phyloP scores from a whole-genome alignment of 2,888 invertebrate genomes.

The Limnephilus rhombicus region DNA sequence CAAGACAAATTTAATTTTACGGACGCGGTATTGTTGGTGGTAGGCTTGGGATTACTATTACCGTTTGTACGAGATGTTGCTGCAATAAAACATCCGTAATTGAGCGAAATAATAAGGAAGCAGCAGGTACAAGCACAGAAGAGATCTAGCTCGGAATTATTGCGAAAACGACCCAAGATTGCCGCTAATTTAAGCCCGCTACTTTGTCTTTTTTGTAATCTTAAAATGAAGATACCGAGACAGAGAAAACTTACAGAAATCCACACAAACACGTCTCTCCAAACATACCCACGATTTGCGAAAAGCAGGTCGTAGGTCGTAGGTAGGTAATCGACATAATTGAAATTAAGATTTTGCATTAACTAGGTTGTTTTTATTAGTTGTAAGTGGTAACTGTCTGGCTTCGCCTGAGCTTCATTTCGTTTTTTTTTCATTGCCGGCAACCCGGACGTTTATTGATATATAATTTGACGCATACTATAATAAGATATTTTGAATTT shows the following conservation, averaged over 20 bases:
- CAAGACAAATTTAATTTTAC: conserved; percentile 47
- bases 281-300: not conserved
- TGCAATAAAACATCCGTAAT: conserved; percentile 33
- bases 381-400: too few species aligned
- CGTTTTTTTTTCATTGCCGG: too few species aligned
- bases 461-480: too few species aligned
- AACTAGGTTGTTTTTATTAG: not conserved
- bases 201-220: not conserved
- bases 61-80: not conserved
- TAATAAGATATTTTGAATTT: too few species aligned
- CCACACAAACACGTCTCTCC: not conserved
- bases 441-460: too few species aligned
- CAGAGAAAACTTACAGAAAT: not conserved
- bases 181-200: not conserved
- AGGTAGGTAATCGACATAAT: too few species aligned
- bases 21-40: conserved; percentile 30
- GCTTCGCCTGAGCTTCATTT: too few species aligned
- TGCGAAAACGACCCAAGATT: not conserved
- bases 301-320: not conserved
- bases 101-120: not conserved
- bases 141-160: not conserved
- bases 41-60: conserved; percentile 12
- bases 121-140: not conserved
- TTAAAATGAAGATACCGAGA: not conserved
- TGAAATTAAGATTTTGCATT: too few species aligned